These are phyloP conservation scores for Xenopus tropicalis DNA, from an alignment of 2,113 vertebrate genomes.

Conservation along the genomic window UCB_Xtro_10.0 CM004444.2:97273001-97273500, in stretches of 20 bases:
- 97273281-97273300: constrained; percentile 18
- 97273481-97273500: too few species aligned
- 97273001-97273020: constrained; percentile 41
- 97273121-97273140: constrained; percentile 9
- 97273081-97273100: constrained; percentile 11
- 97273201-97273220: constrained; percentile 29
- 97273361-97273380: too few species aligned
- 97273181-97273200: constrained; percentile 14
- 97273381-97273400: too few species aligned
- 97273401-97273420: too few species aligned
- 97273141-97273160: constrained; percentile 29
- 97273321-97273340: not conserved
- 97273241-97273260: constrained; percentile 20
- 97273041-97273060: constrained; percentile 28
- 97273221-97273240: constrained; percentile 34
- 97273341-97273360: too few species aligned
- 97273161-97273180: constrained; percentile 31
- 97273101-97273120: constrained; percentile 10
- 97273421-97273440: too few species aligned
- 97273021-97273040: constrained; percentile 43
- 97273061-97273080: constrained; percentile 21
- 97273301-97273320: not conserved
- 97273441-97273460: too few species aligned
- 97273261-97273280: not conserved
- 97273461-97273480: too few species aligned